Base-by-base conservation (phyloP, 2,797 vertebrate genomes). In the Artibeus jamaicensis region DNA sequence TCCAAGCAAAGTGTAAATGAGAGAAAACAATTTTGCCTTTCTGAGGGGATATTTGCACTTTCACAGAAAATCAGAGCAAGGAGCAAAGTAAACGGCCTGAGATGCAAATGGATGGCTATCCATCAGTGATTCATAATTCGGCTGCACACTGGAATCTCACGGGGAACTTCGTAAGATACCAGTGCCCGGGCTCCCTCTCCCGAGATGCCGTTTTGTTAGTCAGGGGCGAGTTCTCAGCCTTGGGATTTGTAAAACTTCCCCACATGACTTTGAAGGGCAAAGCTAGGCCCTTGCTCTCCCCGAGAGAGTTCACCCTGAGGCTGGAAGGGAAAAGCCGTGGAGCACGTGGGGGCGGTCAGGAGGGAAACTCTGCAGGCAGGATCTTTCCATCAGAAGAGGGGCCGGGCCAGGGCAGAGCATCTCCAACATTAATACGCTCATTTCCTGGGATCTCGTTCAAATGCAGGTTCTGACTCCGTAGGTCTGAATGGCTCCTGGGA, bases 1-100 rank as follows among this genome's bases (percentile, higher is more conserved):
- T 92, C 82, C 29, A 94, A 94, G 94, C 82, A 92, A 93, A 96
- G 82, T 93, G 67, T 93, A 96, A 97, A 93, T 91, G 87, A 93
- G 92, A 95, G 81, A 89, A 71, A 96, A 95, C 26, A 29, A 81
- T 68, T 94, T 96, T 95, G 91, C 55, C 74, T 95, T 97, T 96
- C 81, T 79, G 74, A 74, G 71, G 71, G 77, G 44, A 74, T 93
- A 92, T 88, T 93, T 95, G 77, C 73, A 90, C 96, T 96, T 96
- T 94, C 85, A 88, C 85, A 93, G 94, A 96, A 94, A 91, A 94
- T 90, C 73, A 93, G 85, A 97, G 94, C 48, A 55, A 90, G 50
- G 42, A 59, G 73, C 85, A 74, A 90, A 78, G 83, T 55, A 78
- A 68, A 92, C 39, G 76, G 29, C 5, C 1, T 32, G 65, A 59